These are phyloP conservation scores for Manis crassicaudata DNA, from an alignment of 2,797 vertebrate species.

Conservation along the genomic window DNA sequence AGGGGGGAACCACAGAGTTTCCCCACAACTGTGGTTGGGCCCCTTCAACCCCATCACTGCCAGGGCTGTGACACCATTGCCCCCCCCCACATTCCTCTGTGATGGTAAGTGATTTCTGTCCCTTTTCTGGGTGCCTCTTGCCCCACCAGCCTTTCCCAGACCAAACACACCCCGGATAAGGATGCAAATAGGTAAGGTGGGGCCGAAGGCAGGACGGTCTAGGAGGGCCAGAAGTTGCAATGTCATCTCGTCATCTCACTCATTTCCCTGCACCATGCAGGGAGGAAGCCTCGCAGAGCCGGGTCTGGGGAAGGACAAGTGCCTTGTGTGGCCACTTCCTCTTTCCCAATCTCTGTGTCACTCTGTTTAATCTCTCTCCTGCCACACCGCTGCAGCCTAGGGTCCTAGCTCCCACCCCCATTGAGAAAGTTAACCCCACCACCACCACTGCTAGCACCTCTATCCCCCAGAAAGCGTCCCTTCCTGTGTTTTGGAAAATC, in stretches of 20 bases:
- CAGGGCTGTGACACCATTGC: not conserved
- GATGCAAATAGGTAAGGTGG: accelerated
- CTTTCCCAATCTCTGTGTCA: slow-evolving; percentile 1
- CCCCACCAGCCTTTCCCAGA: not conserved
- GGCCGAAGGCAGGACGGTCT: no score
- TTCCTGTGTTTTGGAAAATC: not conserved
- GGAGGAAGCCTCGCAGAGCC: not conserved
- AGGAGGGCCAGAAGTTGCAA: not conserved
- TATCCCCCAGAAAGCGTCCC: not conserved
- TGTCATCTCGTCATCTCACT: not conserved
- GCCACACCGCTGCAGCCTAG: not conserved
- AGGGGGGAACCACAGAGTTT: not conserved
- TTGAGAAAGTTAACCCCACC: not conserved
- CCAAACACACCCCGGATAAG: not conserved
- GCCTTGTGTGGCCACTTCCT: not conserved
- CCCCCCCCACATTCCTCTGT: not conserved
- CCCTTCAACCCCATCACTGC: not conserved
- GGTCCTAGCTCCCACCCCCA: not conserved
- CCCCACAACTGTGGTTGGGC: no score
- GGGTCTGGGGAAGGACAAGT: not conserved
- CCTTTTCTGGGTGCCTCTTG: not conserved
- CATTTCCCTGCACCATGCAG: not conserved
- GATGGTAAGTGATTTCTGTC: not conserved
- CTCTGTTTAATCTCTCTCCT: not conserved
- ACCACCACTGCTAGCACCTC: no score